Conservation (phyloP, 2,113 vertebrate genomes). For the Alexandromys fortis region DNA sequence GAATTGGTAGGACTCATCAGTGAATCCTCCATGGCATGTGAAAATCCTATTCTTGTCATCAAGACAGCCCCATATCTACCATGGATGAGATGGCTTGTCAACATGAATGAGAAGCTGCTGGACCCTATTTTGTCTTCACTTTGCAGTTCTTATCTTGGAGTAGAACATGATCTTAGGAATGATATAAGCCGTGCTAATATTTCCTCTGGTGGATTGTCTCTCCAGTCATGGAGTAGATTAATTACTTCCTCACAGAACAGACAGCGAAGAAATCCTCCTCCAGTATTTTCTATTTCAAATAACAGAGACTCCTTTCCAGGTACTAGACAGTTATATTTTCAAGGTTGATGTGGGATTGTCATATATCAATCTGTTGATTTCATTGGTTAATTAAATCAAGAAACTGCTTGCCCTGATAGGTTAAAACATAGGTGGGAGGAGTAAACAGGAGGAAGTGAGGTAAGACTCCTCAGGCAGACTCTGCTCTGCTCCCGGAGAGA, state of each 20-base stretch:
- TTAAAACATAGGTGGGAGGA: no score
- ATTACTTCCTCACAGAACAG: neutral
- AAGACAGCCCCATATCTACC: neutral
- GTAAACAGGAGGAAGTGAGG: no score
- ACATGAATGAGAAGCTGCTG: neutral
- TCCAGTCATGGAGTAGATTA: neutral
- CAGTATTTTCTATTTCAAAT: no score
- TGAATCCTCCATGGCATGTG: neutral
- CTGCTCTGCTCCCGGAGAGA: no score
- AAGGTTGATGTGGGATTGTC: no score
- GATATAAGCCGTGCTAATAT: neutral
- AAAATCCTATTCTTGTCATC: neutral
- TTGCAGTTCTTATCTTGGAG: neutral
- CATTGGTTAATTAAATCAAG: no score
- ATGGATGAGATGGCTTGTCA: constrained; percentile 30
- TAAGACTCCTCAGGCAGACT: no score
- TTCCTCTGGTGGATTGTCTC: neutral
- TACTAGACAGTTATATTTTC: no score
- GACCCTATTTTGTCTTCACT: neutral
- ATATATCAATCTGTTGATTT: no score
- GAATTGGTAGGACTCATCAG: constrained; percentile 25
- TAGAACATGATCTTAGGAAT: neutral
- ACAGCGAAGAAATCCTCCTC: neutral
- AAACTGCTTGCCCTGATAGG: no score
- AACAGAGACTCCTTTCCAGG: no score